A percentile compares a stretch with the other conserved stretches of the same genome.
Conservation (phyloP, 2,888 invertebrate genomes). For the Aethes cnicana region DNA sequence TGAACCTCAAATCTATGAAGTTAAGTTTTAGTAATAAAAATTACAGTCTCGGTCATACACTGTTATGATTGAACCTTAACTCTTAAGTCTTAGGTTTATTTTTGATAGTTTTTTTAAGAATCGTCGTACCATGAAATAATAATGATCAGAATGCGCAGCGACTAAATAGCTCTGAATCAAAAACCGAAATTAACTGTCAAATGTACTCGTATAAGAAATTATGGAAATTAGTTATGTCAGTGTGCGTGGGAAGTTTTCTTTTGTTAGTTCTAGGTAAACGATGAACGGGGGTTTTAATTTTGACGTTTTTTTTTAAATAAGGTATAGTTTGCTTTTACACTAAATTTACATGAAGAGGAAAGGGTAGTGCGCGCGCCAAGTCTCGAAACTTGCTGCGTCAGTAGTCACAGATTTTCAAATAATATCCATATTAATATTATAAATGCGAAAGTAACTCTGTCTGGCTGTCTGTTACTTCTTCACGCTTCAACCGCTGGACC, state of each 20-base stretch:
- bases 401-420: too few species aligned
- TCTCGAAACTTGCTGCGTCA: too few species aligned
- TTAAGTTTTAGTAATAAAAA: too few species aligned
- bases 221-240: conserved; percentile 19
- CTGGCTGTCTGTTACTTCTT: too few species aligned
- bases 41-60: too few species aligned
- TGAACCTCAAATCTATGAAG: background rate
- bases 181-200: conserved; percentile 37
- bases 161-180: conserved; percentile 34
- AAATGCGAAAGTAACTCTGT: too few species aligned
- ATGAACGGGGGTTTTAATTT: conserved; percentile 2
- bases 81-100: background rate
- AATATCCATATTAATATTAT: too few species aligned
- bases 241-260: conserved; percentile 19
- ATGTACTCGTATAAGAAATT: conserved; percentile 32
- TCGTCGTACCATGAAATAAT: conserved; percentile 23
- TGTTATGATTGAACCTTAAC: background rate
- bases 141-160: conserved; percentile 21
- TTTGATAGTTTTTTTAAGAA: background rate
- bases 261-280: conserved; percentile 13
- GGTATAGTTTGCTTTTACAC: too few species aligned
- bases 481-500: too few species aligned
- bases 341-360: too few species aligned
- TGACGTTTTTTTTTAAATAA: too few species aligned
- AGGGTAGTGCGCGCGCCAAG: too few species aligned